Percentiles rank a stretch among this genome's conserved stretches.
Evolutionary conservation across 2,888 invertebrate species (phyloP).

Genomic region (Drosophila subsilvestris): DNA sequence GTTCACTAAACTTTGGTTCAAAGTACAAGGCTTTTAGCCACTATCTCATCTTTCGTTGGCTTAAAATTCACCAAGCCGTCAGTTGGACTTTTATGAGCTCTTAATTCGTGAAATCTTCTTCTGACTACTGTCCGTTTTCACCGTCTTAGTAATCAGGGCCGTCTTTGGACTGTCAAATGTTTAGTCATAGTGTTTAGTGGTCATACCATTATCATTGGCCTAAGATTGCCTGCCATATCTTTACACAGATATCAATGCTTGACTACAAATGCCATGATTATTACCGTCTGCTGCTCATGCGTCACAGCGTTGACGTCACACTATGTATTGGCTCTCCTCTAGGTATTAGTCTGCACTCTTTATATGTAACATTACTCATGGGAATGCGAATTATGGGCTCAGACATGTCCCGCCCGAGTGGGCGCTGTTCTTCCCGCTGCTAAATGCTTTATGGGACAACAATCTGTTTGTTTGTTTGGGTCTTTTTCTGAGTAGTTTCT

Average conservation of each 20-base stretch:
- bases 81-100: constrained; percentile 24
- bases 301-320: constrained; percentile 62
- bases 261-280: constrained; percentile 47
- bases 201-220: constrained; percentile 14
- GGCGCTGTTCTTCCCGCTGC: constrained; percentile 28
- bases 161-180: constrained; percentile 14
- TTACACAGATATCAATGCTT: constrained; percentile 55
- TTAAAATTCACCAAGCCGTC: neutral
- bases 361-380: constrained; percentile 40
- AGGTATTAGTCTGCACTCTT: neutral
- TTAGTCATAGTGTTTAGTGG: constrained; percentile 39
- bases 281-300: constrained; percentile 29
- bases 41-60: neutral
- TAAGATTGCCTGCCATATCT: constrained; percentile 37
- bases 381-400: constrained; percentile 22
- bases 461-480: constrained; percentile 1
- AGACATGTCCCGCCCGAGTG: constrained; percentile 18
- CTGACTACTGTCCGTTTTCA: constrained; percentile 18
- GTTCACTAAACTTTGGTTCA: neutral
- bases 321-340: constrained; percentile 31
- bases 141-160: constrained; percentile 19
- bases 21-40: neutral
- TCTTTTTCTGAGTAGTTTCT: constrained; percentile 10
- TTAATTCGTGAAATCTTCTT: constrained; percentile 22
- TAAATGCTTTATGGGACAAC: constrained; percentile 1